phyloP scores from a whole-genome alignment of 2,113 vertebrate species.

The Urocolius indicus region DNA sequence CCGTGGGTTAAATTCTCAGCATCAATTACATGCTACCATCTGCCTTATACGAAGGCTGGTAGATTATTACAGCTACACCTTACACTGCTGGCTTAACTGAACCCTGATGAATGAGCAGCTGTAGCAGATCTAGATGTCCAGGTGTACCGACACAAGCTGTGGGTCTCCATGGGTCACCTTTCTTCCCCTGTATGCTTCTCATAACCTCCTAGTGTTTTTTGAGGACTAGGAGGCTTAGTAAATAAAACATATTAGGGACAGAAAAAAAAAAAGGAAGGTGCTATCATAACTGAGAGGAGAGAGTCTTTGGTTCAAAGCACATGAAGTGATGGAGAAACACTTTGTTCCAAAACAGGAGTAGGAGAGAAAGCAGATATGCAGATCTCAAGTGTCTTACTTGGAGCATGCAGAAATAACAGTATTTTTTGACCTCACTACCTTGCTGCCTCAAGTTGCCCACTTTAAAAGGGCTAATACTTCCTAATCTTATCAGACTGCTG shows the following conservation, averaged over 20 bases:
- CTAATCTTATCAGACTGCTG: conserved; percentile 42
- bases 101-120: neutral
- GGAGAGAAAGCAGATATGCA: neutral
- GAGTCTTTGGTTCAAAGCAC: neutral
- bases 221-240: neutral
- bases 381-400: neutral
- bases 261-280: neutral
- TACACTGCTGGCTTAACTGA: neutral
- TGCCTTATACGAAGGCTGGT: neutral
- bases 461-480: conserved; percentile 37
- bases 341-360: neutral
- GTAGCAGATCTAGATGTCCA: neutral
- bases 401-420: neutral
- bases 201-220: neutral
- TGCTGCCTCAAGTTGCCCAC: neutral
- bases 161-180: neutral
- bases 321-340: neutral
- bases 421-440: conserved; percentile 26
- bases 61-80: neutral
- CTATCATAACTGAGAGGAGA: neutral
- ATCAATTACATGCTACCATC: neutral
- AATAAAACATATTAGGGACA: neutral
- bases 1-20: neutral
- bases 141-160: neutral
- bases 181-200: neutral